Base-by-base conservation (phyloP, 2,888 invertebrate genomes). In the Magallana nippona region DNA sequence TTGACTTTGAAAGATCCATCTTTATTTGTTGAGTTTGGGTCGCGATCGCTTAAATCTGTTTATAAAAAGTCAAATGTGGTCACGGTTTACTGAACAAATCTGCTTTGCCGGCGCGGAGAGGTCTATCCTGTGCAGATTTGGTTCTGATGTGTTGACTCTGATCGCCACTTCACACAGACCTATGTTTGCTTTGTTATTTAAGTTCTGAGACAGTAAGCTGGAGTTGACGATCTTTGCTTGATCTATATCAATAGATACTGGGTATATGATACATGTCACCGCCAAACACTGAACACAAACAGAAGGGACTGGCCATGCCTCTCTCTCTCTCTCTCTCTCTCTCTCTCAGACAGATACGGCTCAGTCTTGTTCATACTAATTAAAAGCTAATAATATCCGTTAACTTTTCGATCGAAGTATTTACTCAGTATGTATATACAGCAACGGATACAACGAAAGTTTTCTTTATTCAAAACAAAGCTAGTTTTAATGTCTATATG, bases 101-200 rank as follows among this genome's bases (percentile, higher is more conserved):
- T 32, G 71, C 71, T 71, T 71, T 22, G 19, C 5, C 27, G 27
- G 71, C 11, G 71, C 11, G 27, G 71, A 71, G 71, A 71, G 71
- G 22, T 71, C 71, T 27, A 27, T 71, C 32, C 71, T 71, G 32
- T 71, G 15, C 71, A 27, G 71, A 71, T 71, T 27, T 71, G 27
- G 71, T 71, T 15, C 15, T 71, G 71, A 71, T 27, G 71, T 71
- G 71, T 71, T 71, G 71, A 81, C 81, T 81, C 62, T 62, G 63
- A 81, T 55, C 44, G 22, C 63, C 81, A 63, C 55, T 55, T 22
- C 63, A 63, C 62, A 63, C 81, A 63, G 55, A 17, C n/a, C 44
- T 22, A 44, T 85, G 85, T 85, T 85, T 83, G 71, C 81, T 60
- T 22, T 56, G 78, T 63, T 71, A 83, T 85, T 83, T 82, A 82